These are phyloP conservation scores for Eupithecia abbreviata DNA, from an alignment of 2,888 invertebrate species.

Conservation along the genomic window DNA sequence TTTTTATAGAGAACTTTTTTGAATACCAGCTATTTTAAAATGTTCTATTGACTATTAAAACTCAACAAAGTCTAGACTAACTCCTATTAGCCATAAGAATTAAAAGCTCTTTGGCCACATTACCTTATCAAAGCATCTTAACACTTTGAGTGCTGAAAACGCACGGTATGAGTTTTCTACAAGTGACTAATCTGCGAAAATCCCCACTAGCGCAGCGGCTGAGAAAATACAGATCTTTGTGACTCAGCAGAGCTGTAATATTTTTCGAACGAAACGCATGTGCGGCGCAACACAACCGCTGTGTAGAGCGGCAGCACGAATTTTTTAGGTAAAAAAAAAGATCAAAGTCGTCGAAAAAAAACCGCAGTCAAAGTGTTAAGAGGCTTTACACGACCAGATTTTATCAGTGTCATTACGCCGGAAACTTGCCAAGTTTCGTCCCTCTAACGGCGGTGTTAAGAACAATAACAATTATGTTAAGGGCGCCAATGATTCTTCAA, in stretches of 20 bases:
- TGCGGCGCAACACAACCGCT: no score
- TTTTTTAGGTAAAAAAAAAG: no score
- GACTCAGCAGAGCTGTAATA: no score
- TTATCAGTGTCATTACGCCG: constrained; percentile 20
- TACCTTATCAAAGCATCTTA: constrained; percentile 8
- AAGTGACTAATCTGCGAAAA: no score
- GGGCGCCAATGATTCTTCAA: constrained; percentile 28
- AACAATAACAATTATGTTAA: constrained; percentile 31
- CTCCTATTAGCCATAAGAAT: background rate
- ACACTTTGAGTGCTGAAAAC: no score
- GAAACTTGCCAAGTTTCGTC: constrained; percentile 25
- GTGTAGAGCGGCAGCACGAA: no score
- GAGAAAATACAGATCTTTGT: no score
- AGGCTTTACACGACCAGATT: constrained; percentile 15
- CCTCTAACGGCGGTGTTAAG: constrained; percentile 25
- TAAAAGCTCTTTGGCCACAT: background rate
- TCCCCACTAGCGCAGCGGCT: no score
- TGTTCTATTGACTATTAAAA: background rate
- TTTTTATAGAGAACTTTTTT: background rate
- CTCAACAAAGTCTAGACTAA: background rate
- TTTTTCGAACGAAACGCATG: no score
- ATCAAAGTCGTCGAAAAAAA: no score
- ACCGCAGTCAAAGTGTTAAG: no score
- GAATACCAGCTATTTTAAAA: background rate
- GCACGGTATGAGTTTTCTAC: no score